Conservation (phyloP, 2,888 invertebrate genomes). For the Pomacea canaliculata region DNA sequence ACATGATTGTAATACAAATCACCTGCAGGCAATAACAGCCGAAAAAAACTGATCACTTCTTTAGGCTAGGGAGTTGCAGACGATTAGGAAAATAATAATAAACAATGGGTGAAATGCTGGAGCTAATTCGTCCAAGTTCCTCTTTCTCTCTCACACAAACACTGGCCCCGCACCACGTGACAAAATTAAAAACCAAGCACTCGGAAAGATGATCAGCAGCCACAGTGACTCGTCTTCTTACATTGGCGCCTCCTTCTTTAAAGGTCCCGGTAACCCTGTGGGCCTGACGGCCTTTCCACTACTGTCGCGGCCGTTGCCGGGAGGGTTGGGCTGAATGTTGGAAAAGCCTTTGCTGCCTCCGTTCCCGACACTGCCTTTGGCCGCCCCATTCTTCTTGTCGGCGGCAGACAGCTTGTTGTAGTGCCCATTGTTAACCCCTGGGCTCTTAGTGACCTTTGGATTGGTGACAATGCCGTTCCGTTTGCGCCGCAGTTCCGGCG, state of each 20-base stretch:
- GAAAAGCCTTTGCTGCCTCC: slow-evolving; percentile 17
- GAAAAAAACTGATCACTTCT: too few relatives aligned
- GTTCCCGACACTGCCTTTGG: neutral
- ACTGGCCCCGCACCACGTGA: too few relatives aligned
- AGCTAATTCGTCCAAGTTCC: too few relatives aligned
- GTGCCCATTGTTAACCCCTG: slow-evolving; percentile 44
- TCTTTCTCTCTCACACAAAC: too few relatives aligned
- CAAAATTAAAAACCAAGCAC: too few relatives aligned
- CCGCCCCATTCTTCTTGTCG: slow-evolving; percentile 28
- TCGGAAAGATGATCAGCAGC: too few relatives aligned
- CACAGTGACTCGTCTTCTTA: neutral
- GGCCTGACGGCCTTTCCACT: slow-evolving; percentile 26
- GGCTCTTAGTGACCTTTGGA: slow-evolving; percentile 64
- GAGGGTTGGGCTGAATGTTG: slow-evolving; percentile 16
- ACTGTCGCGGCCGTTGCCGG: slow-evolving; percentile 12
- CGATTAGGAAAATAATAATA: too few relatives aligned
- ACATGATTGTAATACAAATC: too few relatives aligned
- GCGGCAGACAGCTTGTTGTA: slow-evolving; percentile 46
- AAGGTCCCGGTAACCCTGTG: slow-evolving; percentile 16
- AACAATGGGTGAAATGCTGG: too few relatives aligned
- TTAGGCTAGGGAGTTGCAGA: too few relatives aligned
- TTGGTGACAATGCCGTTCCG: slow-evolving; percentile 70
- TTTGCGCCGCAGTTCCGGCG: slow-evolving; percentile 65
- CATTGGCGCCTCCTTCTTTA: slow-evolving; percentile 26
- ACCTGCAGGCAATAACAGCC: too few relatives aligned